Evolutionary conservation across 2,888 invertebrate genomes (phyloP).

Genomic region (Ophonus ardosiacus): DNA sequence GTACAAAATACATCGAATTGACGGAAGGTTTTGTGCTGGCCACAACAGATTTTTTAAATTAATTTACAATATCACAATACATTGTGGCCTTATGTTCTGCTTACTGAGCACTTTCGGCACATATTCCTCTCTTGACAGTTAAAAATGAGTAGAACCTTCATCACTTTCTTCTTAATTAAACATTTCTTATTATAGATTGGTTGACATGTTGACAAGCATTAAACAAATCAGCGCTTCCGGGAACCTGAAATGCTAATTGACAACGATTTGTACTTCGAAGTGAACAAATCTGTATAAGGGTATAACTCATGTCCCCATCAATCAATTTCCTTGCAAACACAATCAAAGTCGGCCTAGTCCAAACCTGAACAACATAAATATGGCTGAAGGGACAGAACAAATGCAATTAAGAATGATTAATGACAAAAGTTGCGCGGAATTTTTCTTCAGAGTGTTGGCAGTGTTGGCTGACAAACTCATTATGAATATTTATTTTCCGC

Average conservation of each 20-base stretch:
- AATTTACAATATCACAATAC: too few species aligned
- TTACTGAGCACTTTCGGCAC: too few species aligned
- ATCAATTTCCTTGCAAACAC: conserved; percentile 16
- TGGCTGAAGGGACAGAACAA: conserved; percentile 38
- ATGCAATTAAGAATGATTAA: conserved; percentile 50
- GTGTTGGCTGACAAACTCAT: conserved; percentile 36
- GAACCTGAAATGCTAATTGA: neutral
- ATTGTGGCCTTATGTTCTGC: too few species aligned
- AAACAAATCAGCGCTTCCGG: neutral
- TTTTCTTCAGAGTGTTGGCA: conserved; percentile 14
- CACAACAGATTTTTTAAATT: too few species aligned
- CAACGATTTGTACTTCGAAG: neutral
- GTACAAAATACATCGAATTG: too few species aligned
- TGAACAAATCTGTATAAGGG: neutral
- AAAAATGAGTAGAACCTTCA: too few species aligned
- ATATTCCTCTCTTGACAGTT: too few species aligned
- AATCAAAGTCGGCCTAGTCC: conserved; percentile 9
- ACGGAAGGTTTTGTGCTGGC: too few species aligned
- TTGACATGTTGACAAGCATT: too few species aligned
- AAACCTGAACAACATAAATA: conserved; percentile 34
- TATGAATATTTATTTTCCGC: conserved; percentile 46
- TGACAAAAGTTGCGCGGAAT: conserved; percentile 34
- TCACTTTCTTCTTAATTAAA: too few species aligned
- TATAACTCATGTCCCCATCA: conserved; percentile 25
- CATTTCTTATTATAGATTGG: too few species aligned